phyloP scores from a whole-genome alignment of 2,797 vertebrate species.

The Sandelia bainsii region DNA sequence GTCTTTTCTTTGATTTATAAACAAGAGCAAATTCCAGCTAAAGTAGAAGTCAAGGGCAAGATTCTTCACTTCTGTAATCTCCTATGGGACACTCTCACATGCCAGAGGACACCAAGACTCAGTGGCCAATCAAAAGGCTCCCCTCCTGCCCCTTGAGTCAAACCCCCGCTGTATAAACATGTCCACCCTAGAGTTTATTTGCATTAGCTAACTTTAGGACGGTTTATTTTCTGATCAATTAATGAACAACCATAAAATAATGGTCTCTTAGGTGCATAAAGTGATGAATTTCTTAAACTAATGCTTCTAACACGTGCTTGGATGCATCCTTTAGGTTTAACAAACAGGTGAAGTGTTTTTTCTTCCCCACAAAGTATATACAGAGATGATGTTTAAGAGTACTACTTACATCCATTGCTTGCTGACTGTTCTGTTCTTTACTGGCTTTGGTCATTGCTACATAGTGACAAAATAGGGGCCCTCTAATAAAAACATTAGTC shows the following conservation, averaged over 20 bases:
- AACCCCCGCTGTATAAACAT: conserved; percentile 77
- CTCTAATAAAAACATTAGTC: not conserved
- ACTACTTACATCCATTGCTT: not conserved
- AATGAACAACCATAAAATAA: conserved; percentile 22
- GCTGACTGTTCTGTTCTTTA: not conserved
- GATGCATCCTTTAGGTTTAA: not conserved
- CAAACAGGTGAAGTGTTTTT: not conserved
- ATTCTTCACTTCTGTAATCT: conserved; percentile 73
- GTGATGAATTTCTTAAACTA: not conserved
- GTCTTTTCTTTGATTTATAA: conserved; percentile 58
- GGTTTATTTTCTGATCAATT: conserved; percentile 64
- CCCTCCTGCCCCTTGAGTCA: conserved; percentile 50
- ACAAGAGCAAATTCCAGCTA: conserved; percentile 51
- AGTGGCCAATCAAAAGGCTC: conserved; percentile 61
- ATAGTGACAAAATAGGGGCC: not conserved
- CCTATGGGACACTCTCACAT: conserved; percentile 67
- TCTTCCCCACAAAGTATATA: not conserved
- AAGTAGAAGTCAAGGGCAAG: conserved; percentile 59
- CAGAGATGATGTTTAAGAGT: not conserved
- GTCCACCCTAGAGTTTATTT: conserved; percentile 72
- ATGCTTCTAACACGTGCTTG: not conserved
- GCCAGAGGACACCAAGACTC: conserved; percentile 42
- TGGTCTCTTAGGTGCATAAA: not conserved
- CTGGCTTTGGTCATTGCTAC: not conserved
- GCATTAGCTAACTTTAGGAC: conserved; percentile 67